Conservation (phyloP, 2,888 invertebrate genomes). For the Drosophila macrospina region DNA sequence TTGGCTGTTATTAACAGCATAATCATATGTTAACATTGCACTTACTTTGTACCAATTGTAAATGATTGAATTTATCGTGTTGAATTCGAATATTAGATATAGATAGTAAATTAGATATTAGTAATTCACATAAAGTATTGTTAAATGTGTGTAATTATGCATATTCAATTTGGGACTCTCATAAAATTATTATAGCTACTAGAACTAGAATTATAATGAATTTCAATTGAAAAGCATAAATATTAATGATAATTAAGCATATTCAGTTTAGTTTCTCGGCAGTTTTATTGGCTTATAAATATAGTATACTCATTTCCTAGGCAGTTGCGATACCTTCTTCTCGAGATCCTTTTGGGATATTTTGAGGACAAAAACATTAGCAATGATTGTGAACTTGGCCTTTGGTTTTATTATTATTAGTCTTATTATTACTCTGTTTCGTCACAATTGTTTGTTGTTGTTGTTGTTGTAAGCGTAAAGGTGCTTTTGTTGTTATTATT, state of each 20-base stretch:
- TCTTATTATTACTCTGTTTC: constrained; percentile 27
- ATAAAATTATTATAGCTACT: too few relatives aligned
- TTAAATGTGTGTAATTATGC: background rate
- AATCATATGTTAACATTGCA: background rate
- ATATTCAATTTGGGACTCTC: background rate
- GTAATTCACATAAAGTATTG: too few relatives aligned
- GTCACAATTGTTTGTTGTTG: constrained; percentile 12
- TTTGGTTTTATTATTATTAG: constrained; percentile 12
- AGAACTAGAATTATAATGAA: too few relatives aligned
- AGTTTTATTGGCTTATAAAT: too few relatives aligned
- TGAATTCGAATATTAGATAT: background rate
- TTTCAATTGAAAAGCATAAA: too few relatives aligned
- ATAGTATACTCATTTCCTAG: too few relatives aligned
- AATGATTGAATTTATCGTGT: background rate
- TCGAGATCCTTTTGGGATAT: too few relatives aligned
- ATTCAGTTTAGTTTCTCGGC: too few relatives aligned
- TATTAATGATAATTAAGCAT: too few relatives aligned
- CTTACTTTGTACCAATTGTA: background rate
- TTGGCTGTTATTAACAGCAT: background rate
- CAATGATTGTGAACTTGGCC: constrained; percentile 60
- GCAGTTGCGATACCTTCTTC: too few relatives aligned
- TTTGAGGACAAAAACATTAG: background rate
- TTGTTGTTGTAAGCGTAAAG: constrained; percentile 31
- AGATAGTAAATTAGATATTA: background rate
- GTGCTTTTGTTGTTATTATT: constrained; percentile 40